Conservation (phyloP, 2,888 invertebrate species). For the Ceramica pisi region DNA sequence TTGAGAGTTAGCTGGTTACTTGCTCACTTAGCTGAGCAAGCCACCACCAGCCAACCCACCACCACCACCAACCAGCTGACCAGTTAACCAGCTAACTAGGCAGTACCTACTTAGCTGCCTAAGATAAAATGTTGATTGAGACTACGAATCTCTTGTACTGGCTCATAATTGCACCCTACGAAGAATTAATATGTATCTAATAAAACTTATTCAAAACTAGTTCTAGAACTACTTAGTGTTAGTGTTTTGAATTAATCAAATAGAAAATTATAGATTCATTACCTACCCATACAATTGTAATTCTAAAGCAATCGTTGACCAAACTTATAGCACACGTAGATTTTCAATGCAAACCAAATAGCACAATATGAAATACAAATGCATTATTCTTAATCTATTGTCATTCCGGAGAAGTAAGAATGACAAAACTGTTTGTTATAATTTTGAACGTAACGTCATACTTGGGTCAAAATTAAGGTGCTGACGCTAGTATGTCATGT, state of each 20-base stretch:
- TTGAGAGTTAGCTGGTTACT: not conserved
- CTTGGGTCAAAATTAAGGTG: slow-evolving; percentile 24
- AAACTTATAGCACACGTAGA: slow-evolving; percentile 9
- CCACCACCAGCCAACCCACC: too few relatives aligned
- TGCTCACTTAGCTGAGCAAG: too few relatives aligned
- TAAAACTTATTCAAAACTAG: not conserved
- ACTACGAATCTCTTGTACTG: not conserved
- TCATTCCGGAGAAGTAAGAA: slow-evolving; percentile 44
- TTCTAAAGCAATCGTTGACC: not conserved
- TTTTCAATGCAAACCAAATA: slow-evolving; percentile 17
- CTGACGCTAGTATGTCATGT: slow-evolving; percentile 7
- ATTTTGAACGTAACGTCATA: slow-evolving; percentile 24
- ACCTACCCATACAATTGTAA: not conserved
- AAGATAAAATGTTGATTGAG: too few relatives aligned
- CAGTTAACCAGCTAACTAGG: too few relatives aligned
- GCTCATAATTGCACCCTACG: not conserved
- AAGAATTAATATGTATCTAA: not conserved
- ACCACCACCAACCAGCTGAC: too few relatives aligned
- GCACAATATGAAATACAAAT: slow-evolving; percentile 1
- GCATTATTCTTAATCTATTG: slow-evolving; percentile 49
- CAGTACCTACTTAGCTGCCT: too few relatives aligned
- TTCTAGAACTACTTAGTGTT: too few relatives aligned
- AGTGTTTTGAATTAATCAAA: not conserved
- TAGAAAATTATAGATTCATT: not conserved
- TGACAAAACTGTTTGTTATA: slow-evolving; percentile 31